These are phyloP conservation scores for Pseudopodoces humilis DNA, from an alignment of 2,113 vertebrate species.

Conservation along the genomic window DNA sequence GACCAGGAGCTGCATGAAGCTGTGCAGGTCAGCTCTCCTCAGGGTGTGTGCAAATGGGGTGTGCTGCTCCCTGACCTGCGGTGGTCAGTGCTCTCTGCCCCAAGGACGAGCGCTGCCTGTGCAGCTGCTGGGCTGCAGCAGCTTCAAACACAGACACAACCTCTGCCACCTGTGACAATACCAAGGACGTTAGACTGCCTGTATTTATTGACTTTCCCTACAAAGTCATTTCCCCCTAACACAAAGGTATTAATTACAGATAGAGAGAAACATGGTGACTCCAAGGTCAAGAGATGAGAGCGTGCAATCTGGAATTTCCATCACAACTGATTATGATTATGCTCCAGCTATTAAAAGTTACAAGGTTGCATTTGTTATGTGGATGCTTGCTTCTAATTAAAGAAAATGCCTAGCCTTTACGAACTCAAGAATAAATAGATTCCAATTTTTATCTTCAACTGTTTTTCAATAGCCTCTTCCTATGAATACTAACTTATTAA, in stretches of 20 bases:
- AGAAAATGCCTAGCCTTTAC: not conserved
- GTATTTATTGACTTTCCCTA: not conserved
- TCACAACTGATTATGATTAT: slow-evolving; percentile 29
- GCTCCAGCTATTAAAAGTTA: slow-evolving; percentile 37
- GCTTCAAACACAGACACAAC: not conserved
- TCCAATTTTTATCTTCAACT: not conserved
- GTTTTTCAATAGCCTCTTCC: not conserved
- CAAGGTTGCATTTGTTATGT: not conserved
- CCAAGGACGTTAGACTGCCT: not conserved
- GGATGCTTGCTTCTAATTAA: slow-evolving; percentile 50
- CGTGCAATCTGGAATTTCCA: not conserved
- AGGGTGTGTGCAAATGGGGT: not conserved
- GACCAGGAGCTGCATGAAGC: not conserved
- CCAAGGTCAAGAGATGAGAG: slow-evolving; percentile 25
- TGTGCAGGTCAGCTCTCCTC: not conserved
- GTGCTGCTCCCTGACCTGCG: not conserved
- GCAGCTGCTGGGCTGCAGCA: not conserved
- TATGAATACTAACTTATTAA: not conserved
- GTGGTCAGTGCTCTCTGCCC: not conserved
- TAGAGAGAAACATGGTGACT: not conserved
- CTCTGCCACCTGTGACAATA: not conserved
- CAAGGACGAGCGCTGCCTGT: not conserved
- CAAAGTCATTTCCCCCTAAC: not conserved
- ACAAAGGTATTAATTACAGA: not conserved
- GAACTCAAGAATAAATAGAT: not conserved